These are phyloP conservation scores for Larimichthys crocea DNA, from an alignment of 2,113 vertebrate species.

Conservation along the genomic window DNA sequence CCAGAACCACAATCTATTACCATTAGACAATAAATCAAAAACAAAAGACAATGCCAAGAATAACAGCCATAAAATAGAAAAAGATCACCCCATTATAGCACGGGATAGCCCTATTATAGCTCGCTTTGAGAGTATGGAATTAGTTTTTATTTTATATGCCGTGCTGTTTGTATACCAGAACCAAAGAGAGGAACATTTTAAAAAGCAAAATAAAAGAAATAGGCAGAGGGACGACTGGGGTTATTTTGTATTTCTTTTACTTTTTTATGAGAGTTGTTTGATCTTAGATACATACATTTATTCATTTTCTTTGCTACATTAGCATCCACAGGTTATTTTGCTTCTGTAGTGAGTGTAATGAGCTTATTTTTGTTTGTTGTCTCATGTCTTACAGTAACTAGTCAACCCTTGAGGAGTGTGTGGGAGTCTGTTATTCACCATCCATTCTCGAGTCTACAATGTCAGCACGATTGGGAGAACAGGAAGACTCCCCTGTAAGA, in stretches of 20 bases:
- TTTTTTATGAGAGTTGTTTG: neutral
- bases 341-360: constrained; percentile 2
- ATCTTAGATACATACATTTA: neutral
- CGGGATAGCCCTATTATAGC: neutral
- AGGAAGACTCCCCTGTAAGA: neutral
- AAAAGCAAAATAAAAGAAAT: constrained; percentile 40
- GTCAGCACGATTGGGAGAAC: neutral
- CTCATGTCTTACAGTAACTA: constrained; percentile 11
- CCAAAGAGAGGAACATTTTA: constrained; percentile 39
- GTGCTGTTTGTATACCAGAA: constrained; percentile 38
- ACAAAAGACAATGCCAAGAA: constrained; percentile 69
- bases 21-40: constrained; percentile 82
- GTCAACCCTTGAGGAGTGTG: neutral
- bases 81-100: constrained; percentile 62
- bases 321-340: neutral
- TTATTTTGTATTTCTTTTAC: neutral
- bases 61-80: constrained; percentile 68
- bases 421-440: neutral
- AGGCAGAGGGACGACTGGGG: constrained; percentile 18
- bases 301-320: constrained; percentile 14
- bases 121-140: constrained; percentile 63
- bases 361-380: neutral
- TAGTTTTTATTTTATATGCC: constrained; percentile 74
- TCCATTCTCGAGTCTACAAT: neutral
- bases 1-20: constrained; percentile 79